Evolutionary conservation across 2,797 vertebrate species (phyloP).

Genomic region (Takifugu ocellatus): DNA sequence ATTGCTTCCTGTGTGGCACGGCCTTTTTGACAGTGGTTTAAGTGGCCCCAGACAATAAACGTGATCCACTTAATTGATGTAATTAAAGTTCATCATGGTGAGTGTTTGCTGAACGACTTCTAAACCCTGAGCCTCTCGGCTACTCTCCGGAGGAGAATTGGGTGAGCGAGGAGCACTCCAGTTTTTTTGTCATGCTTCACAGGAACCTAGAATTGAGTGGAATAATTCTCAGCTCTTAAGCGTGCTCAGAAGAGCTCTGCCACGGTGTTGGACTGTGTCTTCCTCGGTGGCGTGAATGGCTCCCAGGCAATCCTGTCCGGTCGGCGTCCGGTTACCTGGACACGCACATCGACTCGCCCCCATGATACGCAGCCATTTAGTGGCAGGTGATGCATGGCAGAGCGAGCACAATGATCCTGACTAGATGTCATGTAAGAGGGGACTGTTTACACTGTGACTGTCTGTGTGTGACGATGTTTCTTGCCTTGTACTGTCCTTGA

Average conservation of each 20-base stretch:
- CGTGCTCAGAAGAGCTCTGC: conserved; percentile 67
- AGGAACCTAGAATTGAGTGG: conserved; percentile 70
- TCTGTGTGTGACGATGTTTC: conserved; percentile 45
- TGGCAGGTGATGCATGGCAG: conserved; percentile 54
- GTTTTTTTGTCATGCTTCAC: conserved; percentile 71
- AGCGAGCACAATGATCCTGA: conserved; percentile 57
- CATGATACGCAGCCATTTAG: conserved; percentile 53
- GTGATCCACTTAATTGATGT: conserved; percentile 68
- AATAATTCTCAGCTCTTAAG: conserved; percentile 73
- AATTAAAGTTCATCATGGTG: conserved; percentile 69
- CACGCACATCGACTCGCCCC: conserved; percentile 50
- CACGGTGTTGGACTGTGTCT: conserved; percentile 57
- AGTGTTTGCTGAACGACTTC: conserved; percentile 65
- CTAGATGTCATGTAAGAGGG: conserved; percentile 56
- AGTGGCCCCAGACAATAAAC: conserved; percentile 50
- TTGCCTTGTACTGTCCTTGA: conserved; percentile 54
- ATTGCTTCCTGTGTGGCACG: conserved; percentile 9
- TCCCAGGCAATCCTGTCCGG: conserved; percentile 48
- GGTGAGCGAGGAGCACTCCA: conserved; percentile 64
- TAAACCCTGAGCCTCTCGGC: conserved; percentile 57
- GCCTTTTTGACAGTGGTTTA: conserved; percentile 43
- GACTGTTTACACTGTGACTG: conserved; percentile 55
- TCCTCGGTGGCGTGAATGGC: conserved; percentile 51
- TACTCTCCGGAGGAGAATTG: conserved; percentile 66
- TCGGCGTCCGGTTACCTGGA: conserved; percentile 50